phyloP scores from a whole-genome alignment of 2,888 invertebrate genomes.

The Cryptus armator region DNA sequence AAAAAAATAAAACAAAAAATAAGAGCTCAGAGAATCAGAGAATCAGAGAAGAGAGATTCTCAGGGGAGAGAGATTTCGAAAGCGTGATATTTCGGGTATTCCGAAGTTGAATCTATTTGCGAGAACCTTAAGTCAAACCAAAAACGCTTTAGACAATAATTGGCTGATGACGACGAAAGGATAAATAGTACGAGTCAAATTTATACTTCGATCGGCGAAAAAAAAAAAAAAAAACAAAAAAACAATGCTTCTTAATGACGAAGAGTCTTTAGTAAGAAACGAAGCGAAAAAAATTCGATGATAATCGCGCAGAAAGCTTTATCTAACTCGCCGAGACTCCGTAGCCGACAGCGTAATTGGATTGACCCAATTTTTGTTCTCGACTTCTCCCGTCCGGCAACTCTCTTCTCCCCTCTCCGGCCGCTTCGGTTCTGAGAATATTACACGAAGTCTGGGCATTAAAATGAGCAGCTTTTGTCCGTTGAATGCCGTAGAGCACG shows the following conservation, averaged over 20 bases:
- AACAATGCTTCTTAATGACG: constrained; percentile 63
- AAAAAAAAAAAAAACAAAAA: not conserved
- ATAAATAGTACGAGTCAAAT: not conserved
- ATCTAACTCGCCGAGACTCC: constrained; percentile 50
- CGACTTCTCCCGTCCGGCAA: constrained; percentile 66
- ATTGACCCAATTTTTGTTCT: constrained; percentile 74
- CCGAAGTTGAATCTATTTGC: no score
- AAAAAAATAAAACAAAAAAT: no score
- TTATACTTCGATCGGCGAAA: constrained; percentile 16
- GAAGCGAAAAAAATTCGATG: constrained; percentile 39
- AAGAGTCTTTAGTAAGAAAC: constrained; percentile 21
- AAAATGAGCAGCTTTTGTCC: constrained; percentile 65
- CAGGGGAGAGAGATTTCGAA: no score
- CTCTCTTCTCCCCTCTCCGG: constrained; percentile 25
- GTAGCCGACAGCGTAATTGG: constrained; percentile 71
- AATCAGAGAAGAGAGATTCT: no score
- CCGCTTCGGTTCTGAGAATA: constrained; percentile 63
- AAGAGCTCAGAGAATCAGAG: no score
- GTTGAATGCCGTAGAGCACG: constrained; percentile 2
- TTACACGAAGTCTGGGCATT: constrained; percentile 70
- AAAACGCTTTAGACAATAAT: not conserved
- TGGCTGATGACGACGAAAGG: not conserved
- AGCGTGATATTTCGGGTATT: no score
- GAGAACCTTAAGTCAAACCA: not conserved
- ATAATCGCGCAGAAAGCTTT: constrained; percentile 58